Percentiles rank a stretch among this genome's conserved stretches.
Conservation (phyloP, 30 jellyfish, hydroid and myxozoan genomes). For the Aurelia sp. region DNA sequence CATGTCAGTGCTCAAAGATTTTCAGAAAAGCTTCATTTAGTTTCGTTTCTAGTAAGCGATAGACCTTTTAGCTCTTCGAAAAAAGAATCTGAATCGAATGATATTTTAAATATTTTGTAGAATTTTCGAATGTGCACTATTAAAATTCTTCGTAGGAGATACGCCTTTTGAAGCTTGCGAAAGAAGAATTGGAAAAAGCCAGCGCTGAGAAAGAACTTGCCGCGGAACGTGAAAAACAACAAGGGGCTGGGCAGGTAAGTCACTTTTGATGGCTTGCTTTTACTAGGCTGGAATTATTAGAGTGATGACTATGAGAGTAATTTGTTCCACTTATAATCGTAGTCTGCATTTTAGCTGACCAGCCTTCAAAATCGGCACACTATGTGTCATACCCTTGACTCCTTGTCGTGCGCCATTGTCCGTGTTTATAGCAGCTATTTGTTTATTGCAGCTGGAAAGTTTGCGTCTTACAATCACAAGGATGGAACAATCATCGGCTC, state of each 20-base stretch:
- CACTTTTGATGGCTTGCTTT: not conserved
- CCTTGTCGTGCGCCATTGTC: not conserved
- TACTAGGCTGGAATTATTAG: no score
- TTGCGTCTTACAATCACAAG: constrained; percentile 69
- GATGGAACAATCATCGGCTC: constrained; percentile 72
- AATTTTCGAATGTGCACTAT: no score
- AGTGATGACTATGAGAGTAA: no score
- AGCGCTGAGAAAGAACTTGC: constrained; percentile 39
- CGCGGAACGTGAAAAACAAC: constrained; percentile 50
- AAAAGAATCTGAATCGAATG: no score
- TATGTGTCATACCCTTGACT: not conserved
- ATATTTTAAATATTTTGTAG: no score
- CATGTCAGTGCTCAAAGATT: no score
- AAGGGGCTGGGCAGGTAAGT: constrained; percentile 38
- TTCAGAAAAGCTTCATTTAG: not conserved
- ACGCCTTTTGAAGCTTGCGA: constrained; percentile 20
- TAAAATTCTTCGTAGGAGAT: constrained; percentile 20
- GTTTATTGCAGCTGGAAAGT: constrained; percentile 67
- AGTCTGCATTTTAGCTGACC: no score
- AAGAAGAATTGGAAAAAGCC: constrained; percentile 55
- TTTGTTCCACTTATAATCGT: no score
- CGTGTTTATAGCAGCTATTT: not conserved
- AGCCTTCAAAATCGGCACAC: no score
- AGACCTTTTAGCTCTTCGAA: no score
- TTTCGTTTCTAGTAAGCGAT: not conserved